A percentile compares a stretch with the other conserved stretches of the same genome.
Conservation (phyloP, 92 coral and sea anemone genomes). For the Parazoanthus atlanticus region DNA sequence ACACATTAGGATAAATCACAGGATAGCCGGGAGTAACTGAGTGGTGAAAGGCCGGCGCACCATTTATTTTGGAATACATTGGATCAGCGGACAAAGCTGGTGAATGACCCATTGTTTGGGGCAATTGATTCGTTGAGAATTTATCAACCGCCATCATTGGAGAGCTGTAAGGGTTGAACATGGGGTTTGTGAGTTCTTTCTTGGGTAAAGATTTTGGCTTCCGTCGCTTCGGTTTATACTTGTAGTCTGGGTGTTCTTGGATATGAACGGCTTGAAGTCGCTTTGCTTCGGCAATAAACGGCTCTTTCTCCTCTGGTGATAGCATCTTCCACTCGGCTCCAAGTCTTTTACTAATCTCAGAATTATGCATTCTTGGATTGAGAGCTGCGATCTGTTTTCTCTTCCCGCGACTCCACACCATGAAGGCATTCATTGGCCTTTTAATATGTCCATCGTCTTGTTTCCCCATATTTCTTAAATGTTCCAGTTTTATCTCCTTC, state of each 20-base stretch:
- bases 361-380: conserved; percentile 99
- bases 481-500: conserved; percentile 17
- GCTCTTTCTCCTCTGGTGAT: conserved; percentile 96
- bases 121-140: conserved; percentile 97
- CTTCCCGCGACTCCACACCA: conserved; percentile 99
- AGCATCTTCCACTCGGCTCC: conserved; percentile 99
- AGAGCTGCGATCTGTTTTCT: conserved; percentile 97
- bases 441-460: conserved; percentile 98
- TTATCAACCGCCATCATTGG: conserved; percentile 98
- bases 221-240: conserved; percentile 97
- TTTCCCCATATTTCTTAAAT: conserved; percentile 78
- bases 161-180: conserved; percentile 91
- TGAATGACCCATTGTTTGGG: conserved; percentile 97
- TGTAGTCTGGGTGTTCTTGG: conserved; percentile 99
- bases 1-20: conserved; percentile 89
- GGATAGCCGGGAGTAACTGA: conserved; percentile 91
- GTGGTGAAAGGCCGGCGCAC: conserved; percentile 92
- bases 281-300: conserved; percentile 98
- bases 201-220: conserved; percentile 96
- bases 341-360: conserved; percentile 96
- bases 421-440: conserved; percentile 99
- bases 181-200: conserved; percentile 88
- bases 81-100: conserved; percentile 94
- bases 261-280: conserved; percentile 98
- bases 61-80: conserved; percentile 97